Evolutionary conservation across 2,888 invertebrate genomes (phyloP), one percentile per base, ranked within the genome.

Genomic region (Scotopteryx bipunctaria): DNA sequence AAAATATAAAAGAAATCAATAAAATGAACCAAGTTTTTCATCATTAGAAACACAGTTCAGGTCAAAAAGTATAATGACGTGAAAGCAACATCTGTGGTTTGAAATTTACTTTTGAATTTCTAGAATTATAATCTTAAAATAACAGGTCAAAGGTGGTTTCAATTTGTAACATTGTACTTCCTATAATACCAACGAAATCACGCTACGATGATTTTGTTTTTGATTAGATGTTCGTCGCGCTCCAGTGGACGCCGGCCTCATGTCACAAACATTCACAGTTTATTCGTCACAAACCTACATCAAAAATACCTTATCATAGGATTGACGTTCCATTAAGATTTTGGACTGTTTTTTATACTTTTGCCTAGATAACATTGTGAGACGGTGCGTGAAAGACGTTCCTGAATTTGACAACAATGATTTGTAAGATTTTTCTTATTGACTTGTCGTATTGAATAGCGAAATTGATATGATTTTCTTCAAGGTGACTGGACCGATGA

Each of bases 271-370:
- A 73, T 74, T 63, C 56, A 11, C 29, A 55, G 62, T 61, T 69
- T 69, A 76, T 76, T 70, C 67, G 58, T 76, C 76, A 74, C 58
- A 48, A 50, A 73, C 73, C 71, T 69, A 55, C 63, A 56, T 73
- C 71, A 71, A 57, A 55, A 57, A 70, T 64, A 59, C 32, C 63
- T 57, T 61, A 58, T 55, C 57, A 59, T 62, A 42, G 60, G 50
- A 55, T 33, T 67, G 73, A 72, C 71, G 55, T 73, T 66, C 64
- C 66, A 69, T 72, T 73, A 59, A 55, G 43, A 50, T 33, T 54
- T 53, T 58, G 32, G 37, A 61, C 42, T 45, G 44, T 47, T 51
- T 53, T 57, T 47, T 36, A 19, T 27, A 44, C 35, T 9, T 49
- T 29, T 27, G 42, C n/a, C n/a, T 21, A 25, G 41, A 53, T 60